Percentiles rank a stretch among this genome's conserved stretches.
Conservation (phyloP, 2,797 vertebrate genomes). For the Cossypha caffra region DNA sequence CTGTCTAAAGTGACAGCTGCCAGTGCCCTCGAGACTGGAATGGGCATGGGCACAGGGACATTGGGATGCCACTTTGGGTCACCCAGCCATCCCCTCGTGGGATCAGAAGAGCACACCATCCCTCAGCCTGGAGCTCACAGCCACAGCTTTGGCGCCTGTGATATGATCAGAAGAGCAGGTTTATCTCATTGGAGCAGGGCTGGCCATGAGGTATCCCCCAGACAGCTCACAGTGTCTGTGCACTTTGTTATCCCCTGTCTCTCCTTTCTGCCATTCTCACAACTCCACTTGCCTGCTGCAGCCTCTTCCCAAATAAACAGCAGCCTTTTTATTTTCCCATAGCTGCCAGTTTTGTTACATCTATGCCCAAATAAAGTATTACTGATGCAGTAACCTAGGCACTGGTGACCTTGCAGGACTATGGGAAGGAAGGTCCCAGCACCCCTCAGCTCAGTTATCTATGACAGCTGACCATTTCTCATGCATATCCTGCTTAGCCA, state of each 20-base stretch:
- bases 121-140: background rate
- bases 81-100: background rate
- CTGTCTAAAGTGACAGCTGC: background rate
- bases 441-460: background rate
- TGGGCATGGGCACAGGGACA: background rate
- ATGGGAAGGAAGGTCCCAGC: accelerated
- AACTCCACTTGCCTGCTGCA: background rate
- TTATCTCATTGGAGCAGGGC: background rate
- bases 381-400: accelerated
- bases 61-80: accelerated
- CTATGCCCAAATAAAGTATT: background rate
- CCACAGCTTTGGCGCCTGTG: background rate
- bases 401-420: background rate
- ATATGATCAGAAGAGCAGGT: background rate
- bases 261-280: background rate
- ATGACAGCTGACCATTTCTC: background rate
- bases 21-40: background rate
- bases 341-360: background rate
- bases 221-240: background rate
- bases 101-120: accelerated
- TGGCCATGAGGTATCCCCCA: background rate
- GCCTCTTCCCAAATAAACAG: background rate
- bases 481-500: background rate
- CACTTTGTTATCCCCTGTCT: background rate
- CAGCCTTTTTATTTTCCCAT: background rate